A percentile compares a stretch with the other conserved stretches of the same genome.
Conservation (phyloP, 2,113 vertebrate genomes). For the Tyto alba region DNA sequence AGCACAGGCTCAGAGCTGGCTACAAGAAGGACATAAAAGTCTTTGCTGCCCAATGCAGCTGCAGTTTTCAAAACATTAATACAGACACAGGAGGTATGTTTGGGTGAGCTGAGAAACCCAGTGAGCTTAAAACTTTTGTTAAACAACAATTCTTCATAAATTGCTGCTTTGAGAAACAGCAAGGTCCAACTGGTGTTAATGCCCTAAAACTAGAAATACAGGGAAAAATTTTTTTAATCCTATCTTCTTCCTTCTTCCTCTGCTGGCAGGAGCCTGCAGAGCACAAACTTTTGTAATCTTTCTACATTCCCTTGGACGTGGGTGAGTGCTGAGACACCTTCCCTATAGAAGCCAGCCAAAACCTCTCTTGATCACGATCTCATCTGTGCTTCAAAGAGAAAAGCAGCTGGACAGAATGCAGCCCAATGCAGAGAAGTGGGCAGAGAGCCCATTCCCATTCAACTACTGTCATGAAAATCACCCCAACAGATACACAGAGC, state of each 20-base stretch:
- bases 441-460: background rate
- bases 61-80: background rate
- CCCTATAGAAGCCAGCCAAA: background rate
- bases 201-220: background rate
- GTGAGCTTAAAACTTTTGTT: background rate
- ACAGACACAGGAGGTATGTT: background rate
- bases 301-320: rapidly evolving
- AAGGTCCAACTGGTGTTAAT: background rate
- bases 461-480: background rate
- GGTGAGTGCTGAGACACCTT: background rate
- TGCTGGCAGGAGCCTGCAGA: background rate
- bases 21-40: background rate
- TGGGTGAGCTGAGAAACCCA: background rate
- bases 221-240: background rate
- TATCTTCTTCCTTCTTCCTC: background rate
- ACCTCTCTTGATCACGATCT: rapidly evolving
- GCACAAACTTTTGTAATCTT: background rate
- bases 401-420: background rate
- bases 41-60: background rate
- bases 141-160: background rate
- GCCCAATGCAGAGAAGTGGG: background rate
- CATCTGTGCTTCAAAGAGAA: background rate
- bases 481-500: background rate
- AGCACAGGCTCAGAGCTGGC: background rate
- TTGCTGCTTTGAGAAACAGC: background rate